These are phyloP conservation scores for Drosophila ambigua DNA, from an alignment of 1,140 invertebrate genomes.

Conservation along the genomic window DNA sequence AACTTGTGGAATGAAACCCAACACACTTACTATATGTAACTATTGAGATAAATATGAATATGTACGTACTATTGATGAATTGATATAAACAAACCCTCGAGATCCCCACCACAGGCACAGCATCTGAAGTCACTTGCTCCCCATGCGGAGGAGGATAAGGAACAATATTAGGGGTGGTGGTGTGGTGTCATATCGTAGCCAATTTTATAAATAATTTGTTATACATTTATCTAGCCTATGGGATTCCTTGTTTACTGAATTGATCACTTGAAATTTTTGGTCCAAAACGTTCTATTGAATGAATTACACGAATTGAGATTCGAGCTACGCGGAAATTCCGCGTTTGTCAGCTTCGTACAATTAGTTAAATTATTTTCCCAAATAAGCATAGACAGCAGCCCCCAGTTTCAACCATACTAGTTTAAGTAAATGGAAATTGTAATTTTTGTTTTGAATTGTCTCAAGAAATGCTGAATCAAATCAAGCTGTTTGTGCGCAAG, in stretches of 20 bases:
- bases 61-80: slow-evolving; percentile 38
- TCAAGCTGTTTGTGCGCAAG: slow-evolving; percentile 48
- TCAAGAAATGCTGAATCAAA: slow-evolving; percentile 21
- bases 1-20: slow-evolving; percentile 53
- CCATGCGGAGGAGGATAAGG: not conserved
- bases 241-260: slow-evolving; percentile 9
- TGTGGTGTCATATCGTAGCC: slow-evolving; percentile 45
- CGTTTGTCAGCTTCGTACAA: slow-evolving; percentile 1
- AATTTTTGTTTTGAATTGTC: slow-evolving; percentile 19
- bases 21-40: slow-evolving; percentile 30
- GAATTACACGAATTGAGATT: slow-evolving; percentile 20
- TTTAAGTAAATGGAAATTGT: slow-evolving; percentile 33
- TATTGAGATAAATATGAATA: slow-evolving; percentile 51
- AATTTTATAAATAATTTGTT: slow-evolving; percentile 39
- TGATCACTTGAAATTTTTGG: not conserved
- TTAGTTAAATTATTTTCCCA: slow-evolving; percentile 10
- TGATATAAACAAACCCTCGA: slow-evolving; percentile 37
- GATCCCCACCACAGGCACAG: slow-evolving; percentile 15
- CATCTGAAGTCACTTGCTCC: not conserved
- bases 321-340: not conserved
- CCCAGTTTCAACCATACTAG: slow-evolving; percentile 54
- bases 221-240: slow-evolving; percentile 9
- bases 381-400: slow-evolving; percentile 21
- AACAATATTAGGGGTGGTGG: not conserved
- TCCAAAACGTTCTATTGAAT: slow-evolving; percentile 39